These are phyloP conservation scores for Micrasema longulum DNA, from an alignment of 1,140 invertebrate genomes.

Conservation along the genomic window DNA sequence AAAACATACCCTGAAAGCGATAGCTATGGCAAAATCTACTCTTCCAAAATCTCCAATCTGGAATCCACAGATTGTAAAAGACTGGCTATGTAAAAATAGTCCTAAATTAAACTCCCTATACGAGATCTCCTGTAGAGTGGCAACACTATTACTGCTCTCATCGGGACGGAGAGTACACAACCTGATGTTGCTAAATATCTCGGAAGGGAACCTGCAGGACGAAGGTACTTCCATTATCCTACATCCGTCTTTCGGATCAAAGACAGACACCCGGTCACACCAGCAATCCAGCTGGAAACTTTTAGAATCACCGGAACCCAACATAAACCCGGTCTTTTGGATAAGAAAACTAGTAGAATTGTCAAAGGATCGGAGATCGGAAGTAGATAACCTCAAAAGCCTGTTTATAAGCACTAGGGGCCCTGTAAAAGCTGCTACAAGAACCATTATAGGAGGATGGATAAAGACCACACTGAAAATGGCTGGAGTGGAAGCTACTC, in stretches of 20 bases:
- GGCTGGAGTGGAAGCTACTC: not conserved
- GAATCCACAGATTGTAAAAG: not conserved
- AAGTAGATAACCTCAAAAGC: not conserved
- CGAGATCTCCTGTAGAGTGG: conserved; percentile 54
- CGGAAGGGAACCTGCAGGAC: conserved; percentile 38
- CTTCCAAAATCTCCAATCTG: not conserved
- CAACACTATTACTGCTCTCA: conserved; percentile 54
- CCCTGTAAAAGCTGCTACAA: not conserved
- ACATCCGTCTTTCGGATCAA: conserved; percentile 57
- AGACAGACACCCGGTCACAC: conserved; percentile 53
- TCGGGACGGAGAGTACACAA: conserved; percentile 57
- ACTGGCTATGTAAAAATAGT: not conserved
- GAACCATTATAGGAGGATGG: conserved; percentile 8
- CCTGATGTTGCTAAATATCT: conserved; percentile 54
- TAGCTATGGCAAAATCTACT: not conserved
- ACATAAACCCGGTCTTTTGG: not conserved
- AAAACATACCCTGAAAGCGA: not conserved
- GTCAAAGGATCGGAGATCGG: too few species aligned
- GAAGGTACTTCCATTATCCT: conserved; percentile 50
- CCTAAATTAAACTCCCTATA: conserved; percentile 40
- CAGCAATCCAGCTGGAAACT: not conserved
- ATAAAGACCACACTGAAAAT: not conserved
- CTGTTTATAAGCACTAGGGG: not conserved
- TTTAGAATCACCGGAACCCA: not conserved
- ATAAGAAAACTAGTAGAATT: too few species aligned